Evolutionary conservation across 2,797 vertebrate species (phyloP).

Genomic region (Neoniphon sammara): DNA sequence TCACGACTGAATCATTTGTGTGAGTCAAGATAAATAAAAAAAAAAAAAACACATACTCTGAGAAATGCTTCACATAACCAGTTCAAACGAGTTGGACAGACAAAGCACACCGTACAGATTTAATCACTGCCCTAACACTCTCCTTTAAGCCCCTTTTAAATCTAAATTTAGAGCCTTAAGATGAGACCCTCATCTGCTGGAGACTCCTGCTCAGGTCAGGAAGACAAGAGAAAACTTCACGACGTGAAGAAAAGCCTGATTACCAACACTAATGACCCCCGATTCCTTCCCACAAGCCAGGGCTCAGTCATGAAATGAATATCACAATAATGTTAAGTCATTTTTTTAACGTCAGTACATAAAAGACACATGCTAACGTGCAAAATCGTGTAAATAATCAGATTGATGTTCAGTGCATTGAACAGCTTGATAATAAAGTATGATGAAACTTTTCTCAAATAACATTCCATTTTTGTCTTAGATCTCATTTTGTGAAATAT

Average conservation of each 20-base stretch:
- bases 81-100: slow-evolving; percentile 14
- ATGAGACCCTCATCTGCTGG: slow-evolving; percentile 35
- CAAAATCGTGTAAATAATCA: too few species aligned
- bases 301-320: not conserved
- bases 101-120: slow-evolving; percentile 21
- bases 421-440: too few species aligned
- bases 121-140: slow-evolving; percentile 30
- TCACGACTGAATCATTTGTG: not conserved
- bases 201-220: slow-evolving; percentile 5
- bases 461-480: too few species aligned
- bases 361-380: too few species aligned
- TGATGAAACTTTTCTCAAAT: too few species aligned
- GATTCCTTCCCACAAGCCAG: not conserved
- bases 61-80: not conserved
- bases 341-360: too few species aligned
- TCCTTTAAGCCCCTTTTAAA: slow-evolving; percentile 44
- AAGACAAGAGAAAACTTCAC: not conserved
- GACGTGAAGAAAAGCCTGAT: not conserved
- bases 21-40: not conserved
- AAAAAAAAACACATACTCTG: not conserved
- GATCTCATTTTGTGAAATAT: too few species aligned
- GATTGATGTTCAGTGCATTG: too few species aligned
- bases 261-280: not conserved
- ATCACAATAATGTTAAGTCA: too few species aligned
- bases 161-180: slow-evolving; percentile 50